Conservation (phyloP, 2,113 vertebrate genomes). For the Hepsetus odoe region DNA sequence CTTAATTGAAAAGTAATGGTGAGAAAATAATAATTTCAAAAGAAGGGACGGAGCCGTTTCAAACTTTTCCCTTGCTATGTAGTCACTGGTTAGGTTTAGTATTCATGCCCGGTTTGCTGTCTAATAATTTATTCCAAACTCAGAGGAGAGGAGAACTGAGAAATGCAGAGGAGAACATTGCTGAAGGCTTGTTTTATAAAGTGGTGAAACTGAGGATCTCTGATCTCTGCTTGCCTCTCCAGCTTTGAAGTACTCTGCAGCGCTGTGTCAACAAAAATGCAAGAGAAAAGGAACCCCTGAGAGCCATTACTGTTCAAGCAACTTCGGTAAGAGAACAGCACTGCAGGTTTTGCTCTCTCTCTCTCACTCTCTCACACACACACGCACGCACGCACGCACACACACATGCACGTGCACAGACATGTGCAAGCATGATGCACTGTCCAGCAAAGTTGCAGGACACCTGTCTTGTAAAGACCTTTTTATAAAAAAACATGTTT, state of each 20-base stretch:
- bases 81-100: not conserved
- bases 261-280: constrained; percentile 92
- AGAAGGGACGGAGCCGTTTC: not conserved
- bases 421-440: not conserved
- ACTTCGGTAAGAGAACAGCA: constrained; percentile 87
- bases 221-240: constrained; percentile 52
- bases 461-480: no score
- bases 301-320: constrained; percentile 93
- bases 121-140: constrained; percentile 2
- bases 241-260: constrained; percentile 90
- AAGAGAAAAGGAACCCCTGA: constrained; percentile 85
- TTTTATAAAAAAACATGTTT: no score
- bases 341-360: not conserved
- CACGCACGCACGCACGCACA: not conserved
- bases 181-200: constrained; percentile 21
- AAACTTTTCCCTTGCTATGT: not conserved
- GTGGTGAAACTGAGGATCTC: constrained; percentile 10
- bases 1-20: not conserved
- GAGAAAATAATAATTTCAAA: not conserved
- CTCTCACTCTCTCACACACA: not conserved
- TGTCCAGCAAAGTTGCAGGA: no score
- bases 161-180: constrained; percentile 1
- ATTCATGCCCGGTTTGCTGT: not conserved
- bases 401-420: not conserved
- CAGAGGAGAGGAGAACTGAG: no score